phyloP scores from a whole-genome alignment of 1,140 invertebrate genomes.

The Neomicropteryx cornuta region DNA sequence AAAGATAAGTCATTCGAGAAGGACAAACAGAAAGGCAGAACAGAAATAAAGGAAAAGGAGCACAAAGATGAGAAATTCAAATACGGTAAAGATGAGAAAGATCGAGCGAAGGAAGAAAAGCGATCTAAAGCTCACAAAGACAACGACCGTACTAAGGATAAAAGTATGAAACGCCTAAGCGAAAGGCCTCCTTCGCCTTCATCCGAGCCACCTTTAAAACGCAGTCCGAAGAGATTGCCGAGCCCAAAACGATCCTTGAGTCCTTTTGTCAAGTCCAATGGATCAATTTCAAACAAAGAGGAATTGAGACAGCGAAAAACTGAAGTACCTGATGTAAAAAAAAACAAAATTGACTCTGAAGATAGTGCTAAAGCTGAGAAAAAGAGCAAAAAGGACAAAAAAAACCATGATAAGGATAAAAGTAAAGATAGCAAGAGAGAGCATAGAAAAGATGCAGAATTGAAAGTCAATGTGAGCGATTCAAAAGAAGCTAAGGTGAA shows the following conservation, averaged over 20 bases:
- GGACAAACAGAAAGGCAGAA: constrained; percentile 45
- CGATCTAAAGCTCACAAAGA: constrained; percentile 49
- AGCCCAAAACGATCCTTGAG: constrained; percentile 41
- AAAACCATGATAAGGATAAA: constrained; percentile 39
- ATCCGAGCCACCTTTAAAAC: constrained; percentile 29
- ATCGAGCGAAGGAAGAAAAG: constrained; percentile 50
- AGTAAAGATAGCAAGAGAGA: constrained; percentile 40
- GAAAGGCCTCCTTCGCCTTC: constrained; percentile 36
- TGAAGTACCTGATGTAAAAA: constrained; percentile 28
- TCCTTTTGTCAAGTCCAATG: constrained; percentile 30
- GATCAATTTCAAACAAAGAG: constrained; percentile 36
- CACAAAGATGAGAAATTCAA: constrained; percentile 43
- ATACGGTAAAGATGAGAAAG: constrained; percentile 45
- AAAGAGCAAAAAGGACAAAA: constrained; percentile 41
- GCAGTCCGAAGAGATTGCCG: constrained; percentile 45
- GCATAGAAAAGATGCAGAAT: constrained; percentile 39
- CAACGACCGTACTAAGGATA: constrained; percentile 46
- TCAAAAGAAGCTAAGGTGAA: constrained; percentile 24
- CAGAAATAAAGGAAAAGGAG: constrained; percentile 34
- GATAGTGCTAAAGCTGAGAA: constrained; percentile 28
- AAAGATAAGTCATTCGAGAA: constrained; percentile 44
- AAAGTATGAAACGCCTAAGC: constrained; percentile 33
- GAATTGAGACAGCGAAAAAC: constrained; percentile 30
- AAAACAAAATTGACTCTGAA: constrained; percentile 28
- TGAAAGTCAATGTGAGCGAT: constrained; percentile 31